phyloP scores from a whole-genome alignment of 2,888 invertebrate species.

The Shargacucullia verbasci region DNA sequence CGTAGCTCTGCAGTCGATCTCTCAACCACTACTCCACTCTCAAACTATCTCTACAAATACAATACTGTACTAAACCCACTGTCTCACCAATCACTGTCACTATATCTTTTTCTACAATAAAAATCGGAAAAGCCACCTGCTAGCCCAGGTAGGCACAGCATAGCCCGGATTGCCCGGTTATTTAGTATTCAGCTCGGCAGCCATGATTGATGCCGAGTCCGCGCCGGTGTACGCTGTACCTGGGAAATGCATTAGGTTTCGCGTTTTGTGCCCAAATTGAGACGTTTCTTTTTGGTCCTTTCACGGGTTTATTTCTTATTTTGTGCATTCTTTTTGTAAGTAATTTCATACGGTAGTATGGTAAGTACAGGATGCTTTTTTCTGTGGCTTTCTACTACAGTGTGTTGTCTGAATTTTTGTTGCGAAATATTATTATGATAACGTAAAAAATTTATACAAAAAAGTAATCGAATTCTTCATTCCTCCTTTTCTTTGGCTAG shows the following conservation, averaged over 20 bases:
- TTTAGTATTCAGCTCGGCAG: conserved; percentile 51
- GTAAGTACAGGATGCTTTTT: too few species aligned
- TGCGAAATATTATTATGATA: too few species aligned
- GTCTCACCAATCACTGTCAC: conserved; percentile 24
- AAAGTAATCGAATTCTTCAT: too few species aligned
- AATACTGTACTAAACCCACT: conserved; percentile 3
- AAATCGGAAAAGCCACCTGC: conserved; percentile 6
- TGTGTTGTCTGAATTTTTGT: too few species aligned
- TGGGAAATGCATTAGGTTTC: conserved; percentile 55
- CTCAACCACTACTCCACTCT: too few species aligned
- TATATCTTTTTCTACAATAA: conserved; percentile 31
- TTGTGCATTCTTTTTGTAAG: conserved; percentile 1
- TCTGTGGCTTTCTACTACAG: too few species aligned
- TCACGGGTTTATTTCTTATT: conserved; percentile 30
- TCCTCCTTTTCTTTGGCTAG: too few species aligned
- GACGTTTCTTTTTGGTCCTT: conserved; percentile 21
- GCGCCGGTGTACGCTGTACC: conserved; percentile 25
- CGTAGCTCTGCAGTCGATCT: too few species aligned
- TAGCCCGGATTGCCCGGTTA: conserved; percentile 14
- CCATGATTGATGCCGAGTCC: conserved; percentile 49
- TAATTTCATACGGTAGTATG: background rate
- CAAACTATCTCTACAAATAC: background rate
- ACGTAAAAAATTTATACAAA: too few species aligned
- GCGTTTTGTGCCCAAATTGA: conserved; percentile 33
- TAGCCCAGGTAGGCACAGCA: conserved; percentile 34